phyloP scores from a whole-genome alignment of 2,888 invertebrate genomes.

The Sarcophaga subvicina region DNA sequence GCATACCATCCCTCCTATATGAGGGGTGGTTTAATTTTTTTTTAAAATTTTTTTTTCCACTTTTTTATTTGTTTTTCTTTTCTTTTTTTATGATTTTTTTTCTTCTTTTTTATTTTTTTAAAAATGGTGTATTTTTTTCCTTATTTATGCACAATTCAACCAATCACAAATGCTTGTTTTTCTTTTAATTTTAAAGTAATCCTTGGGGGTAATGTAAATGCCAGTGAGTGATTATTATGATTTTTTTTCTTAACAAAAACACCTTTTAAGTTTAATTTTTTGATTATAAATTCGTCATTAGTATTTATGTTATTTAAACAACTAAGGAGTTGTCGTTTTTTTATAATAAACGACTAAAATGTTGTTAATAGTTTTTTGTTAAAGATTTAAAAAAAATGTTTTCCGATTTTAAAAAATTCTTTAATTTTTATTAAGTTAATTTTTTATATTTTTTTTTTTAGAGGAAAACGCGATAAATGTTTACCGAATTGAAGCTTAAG shows the following conservation, averaged over 20 bases:
- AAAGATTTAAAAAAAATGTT: background rate
- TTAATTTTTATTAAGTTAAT: conserved; percentile 16
- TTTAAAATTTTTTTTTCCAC: conserved; percentile 43
- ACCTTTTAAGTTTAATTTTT: conserved; percentile 3
- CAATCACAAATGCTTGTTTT: conserved; percentile 49
- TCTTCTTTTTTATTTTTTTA: conserved; percentile 29
- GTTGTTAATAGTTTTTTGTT: conserved; percentile 10
- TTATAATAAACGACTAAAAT: conserved; percentile 40
- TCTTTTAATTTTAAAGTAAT: conserved; percentile 31
- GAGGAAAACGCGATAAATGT: conserved; percentile 26
- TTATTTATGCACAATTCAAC: conserved; percentile 34
- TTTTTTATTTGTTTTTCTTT: conserved; percentile 54
- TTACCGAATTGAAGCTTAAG: conserved; percentile 39
- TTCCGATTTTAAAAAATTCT: conserved; percentile 37
- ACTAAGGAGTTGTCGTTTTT: background rate
- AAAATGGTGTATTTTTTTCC: conserved; percentile 57
- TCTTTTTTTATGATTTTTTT: conserved; percentile 52
- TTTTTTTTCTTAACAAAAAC: conserved; percentile 30
- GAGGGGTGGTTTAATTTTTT: conserved; percentile 41
- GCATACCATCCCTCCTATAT: conserved; percentile 46
- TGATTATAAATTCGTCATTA: conserved; percentile 16
- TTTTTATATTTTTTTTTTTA: conserved; percentile 26
- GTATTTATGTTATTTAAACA: background rate
- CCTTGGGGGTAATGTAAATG: background rate
- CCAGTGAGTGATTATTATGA: too few relatives aligned